A percentile compares a stretch with the other conserved stretches of the same genome.
phyloP scores from a whole-genome alignment of 2,797 vertebrate genomes.

The Oreortyx pictus region DNA sequence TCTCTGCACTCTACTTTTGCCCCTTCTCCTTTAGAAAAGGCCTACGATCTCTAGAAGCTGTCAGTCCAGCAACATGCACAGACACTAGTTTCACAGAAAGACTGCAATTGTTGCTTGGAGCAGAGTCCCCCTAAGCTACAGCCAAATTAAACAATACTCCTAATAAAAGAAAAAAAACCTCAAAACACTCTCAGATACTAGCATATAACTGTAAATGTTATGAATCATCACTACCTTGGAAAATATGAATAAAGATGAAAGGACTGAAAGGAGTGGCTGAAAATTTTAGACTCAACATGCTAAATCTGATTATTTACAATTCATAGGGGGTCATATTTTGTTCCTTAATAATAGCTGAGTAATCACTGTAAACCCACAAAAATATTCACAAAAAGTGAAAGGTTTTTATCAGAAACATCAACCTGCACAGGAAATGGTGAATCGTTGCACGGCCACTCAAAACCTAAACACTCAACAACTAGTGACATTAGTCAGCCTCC shows the following conservation, averaged over 20 bases:
- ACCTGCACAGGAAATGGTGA: neutral
- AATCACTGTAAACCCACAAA: conserved; percentile 57
- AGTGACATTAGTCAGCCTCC: neutral
- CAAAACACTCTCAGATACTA: neutral
- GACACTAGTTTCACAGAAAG: neutral
- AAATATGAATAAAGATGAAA: conserved; percentile 61
- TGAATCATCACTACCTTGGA: conserved; percentile 43
- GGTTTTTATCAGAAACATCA: conserved; percentile 36
- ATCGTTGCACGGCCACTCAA: neutral
- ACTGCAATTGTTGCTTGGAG: neutral
- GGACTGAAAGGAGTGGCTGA: conserved; percentile 39
- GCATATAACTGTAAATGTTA: conserved; percentile 36
- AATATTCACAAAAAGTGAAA: conserved; percentile 54
- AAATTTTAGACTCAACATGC: conserved; percentile 50
- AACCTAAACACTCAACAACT: neutral
- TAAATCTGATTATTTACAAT: conserved; percentile 48
- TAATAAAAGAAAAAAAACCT: neutral
- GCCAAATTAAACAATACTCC: neutral
- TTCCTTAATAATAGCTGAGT: conserved; percentile 62
- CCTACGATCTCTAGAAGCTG: neutral
- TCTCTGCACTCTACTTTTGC: neutral
- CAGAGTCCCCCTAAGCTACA: conserved; percentile 5
- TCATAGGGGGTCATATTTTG: conserved; percentile 41
- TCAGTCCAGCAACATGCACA: neutral
- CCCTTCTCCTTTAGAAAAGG: neutral